Evolutionary conservation across 1,140 invertebrate genomes (phyloP).

Genomic region (Rhopalosiphum padi): DNA sequence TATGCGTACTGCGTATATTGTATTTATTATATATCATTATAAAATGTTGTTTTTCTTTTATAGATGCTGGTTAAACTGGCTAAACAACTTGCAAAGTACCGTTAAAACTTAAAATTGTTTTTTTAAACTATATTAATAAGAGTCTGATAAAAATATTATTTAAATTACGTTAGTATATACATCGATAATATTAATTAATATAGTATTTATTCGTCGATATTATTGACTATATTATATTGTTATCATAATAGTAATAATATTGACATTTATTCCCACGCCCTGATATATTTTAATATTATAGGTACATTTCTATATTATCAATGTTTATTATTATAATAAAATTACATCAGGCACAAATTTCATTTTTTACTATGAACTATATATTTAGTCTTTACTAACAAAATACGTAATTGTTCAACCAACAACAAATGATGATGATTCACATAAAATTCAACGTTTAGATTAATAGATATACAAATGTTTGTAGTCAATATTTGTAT

Average conservation of each 20-base stretch:
- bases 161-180: not conserved
- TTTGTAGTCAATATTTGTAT: too few species aligned
- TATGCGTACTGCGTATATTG: not conserved
- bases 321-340: not conserved
- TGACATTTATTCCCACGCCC: not conserved
- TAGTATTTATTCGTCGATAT: not conserved
- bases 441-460: not conserved
- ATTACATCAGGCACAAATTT: not conserved
- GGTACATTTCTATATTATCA: not conserved
- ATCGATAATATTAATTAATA: not conserved
- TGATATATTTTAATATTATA: not conserved
- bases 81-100: not conserved
- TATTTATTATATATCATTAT: not conserved
- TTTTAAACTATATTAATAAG: not conserved
- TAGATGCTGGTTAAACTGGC: not conserved
- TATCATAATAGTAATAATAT: not conserved
- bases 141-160: not conserved
- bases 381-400: not conserved
- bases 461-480: not conserved
- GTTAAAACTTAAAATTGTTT: slow-evolving; percentile 12
- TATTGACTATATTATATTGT: not conserved
- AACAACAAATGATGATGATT: not conserved
- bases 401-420: not conserved
- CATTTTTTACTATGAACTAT: not conserved
- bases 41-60: not conserved